Evolutionary conservation across 2,797 vertebrate genomes (phyloP), one percentile per base, ranked within the genome.

Genomic region (Phoebastria nigripes): DNA sequence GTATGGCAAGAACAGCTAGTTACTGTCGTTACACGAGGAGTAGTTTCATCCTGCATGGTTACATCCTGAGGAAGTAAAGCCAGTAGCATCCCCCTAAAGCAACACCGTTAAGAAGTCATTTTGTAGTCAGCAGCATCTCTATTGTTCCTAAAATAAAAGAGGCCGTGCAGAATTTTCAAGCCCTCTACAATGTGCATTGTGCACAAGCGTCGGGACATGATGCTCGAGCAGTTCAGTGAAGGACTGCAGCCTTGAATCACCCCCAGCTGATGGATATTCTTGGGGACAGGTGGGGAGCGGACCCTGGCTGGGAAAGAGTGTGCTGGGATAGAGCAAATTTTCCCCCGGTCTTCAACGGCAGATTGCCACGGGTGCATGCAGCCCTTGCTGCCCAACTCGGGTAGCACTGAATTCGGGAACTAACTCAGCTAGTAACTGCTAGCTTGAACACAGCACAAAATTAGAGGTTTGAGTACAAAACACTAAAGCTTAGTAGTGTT

Each of bases 121-220:
- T 42, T 58, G 28, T 37, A 67, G 18, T 41, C 31, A 76, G 51
- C 71, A 87, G 31, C 58, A 26, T 46, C n/a, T 85, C 67, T 65
- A 8, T 67, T 81, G 41, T 82, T 91, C 59, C 67, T 66, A 35
- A 77, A 82, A 65, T 41, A 56, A 52, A 61, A 59, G 44, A 78
- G 39, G 31, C 81, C 4, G 1, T n/a, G 61, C 37, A 42, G 22
- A 49, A 37, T 65, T 59, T 47, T 88, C 44, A 51, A n/a, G 59
- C 20, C 13, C 11, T 44, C 28, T 54, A 3, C 2, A 2, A 8
- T 10, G 33, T 6, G 9, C 13, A 0, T 69, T 24, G 17, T 21
- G 29, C 2, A 2, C 29, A 28, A 49, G 54, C 0, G 0, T 15
- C 0, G 0, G 37, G 33, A 56, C 0, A 1, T 6, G 76, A 13